Conservation (phyloP, 2,888 invertebrate genomes). For the Serripes groenlandicus region DNA sequence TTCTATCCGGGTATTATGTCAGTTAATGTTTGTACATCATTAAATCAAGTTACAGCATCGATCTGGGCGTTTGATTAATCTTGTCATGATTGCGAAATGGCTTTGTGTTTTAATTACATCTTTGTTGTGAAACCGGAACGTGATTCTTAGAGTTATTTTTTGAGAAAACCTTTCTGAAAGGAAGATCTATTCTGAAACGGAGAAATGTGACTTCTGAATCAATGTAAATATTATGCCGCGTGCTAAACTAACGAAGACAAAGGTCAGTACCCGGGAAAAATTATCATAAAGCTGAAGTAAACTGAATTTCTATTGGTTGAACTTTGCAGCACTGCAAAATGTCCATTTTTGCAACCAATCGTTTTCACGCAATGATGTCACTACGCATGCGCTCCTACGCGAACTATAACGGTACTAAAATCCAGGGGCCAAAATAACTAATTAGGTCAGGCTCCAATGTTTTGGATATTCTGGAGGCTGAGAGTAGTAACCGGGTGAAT, state of each 20-base stretch:
- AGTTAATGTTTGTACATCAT: no score
- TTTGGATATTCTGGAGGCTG: conserved; percentile 50
- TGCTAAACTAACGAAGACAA: conserved; percentile 1
- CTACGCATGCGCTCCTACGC: conserved; percentile 71
- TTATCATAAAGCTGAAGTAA: conserved; percentile 49
- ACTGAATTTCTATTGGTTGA: conserved; percentile 64
- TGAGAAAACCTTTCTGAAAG: no score
- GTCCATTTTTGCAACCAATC: conserved; percentile 68
- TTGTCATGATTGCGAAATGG: no score
- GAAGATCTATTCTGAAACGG: no score
- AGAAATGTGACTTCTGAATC: no score
- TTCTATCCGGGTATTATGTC: no score
- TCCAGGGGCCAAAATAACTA: conserved; percentile 72
- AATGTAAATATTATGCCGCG: background rate
- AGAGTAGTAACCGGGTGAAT: conserved; percentile 20
- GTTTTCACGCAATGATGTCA: conserved; percentile 51
- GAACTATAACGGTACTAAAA: conserved; percentile 69
- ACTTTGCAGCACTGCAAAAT: conserved; percentile 57
- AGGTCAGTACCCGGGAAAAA: conserved; percentile 61
- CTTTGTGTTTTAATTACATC: no score
- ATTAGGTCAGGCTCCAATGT: conserved; percentile 66
- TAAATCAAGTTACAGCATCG: no score
- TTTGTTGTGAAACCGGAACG: no score
- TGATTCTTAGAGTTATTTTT: no score
- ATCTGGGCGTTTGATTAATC: no score